Evolutionary conservation across 2,113 vertebrate genomes (phyloP).

Genomic region (Picathartes gymnocephalus): DNA sequence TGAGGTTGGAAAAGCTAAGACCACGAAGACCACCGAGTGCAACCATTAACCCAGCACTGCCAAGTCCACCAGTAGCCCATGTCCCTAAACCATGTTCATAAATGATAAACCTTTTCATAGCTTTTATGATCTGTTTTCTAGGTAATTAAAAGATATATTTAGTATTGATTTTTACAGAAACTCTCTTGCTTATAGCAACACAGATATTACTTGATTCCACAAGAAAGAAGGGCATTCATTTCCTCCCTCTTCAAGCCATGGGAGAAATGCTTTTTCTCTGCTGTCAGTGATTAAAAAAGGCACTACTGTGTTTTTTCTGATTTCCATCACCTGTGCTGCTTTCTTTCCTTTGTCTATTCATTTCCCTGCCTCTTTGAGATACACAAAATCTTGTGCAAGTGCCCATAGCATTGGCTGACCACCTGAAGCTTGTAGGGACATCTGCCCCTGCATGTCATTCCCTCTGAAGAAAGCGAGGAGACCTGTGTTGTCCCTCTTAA

Average conservation of each 20-base stretch:
- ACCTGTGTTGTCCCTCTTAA: background rate
- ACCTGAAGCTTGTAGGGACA: background rate
- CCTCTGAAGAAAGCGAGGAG: background rate
- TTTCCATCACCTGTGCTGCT: background rate
- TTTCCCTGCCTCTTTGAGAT: background rate
- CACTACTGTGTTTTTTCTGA: background rate
- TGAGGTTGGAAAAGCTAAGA: background rate
- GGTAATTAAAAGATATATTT: background rate
- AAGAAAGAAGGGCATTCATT: background rate
- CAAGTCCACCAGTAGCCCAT: background rate
- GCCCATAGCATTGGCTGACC: background rate
- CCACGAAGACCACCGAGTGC: background rate
- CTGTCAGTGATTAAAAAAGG: background rate
- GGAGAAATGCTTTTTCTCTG: background rate
- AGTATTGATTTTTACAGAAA: background rate
- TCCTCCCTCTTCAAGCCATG: background rate
- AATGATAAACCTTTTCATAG: background rate
- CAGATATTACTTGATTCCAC: background rate
- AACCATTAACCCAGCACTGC: background rate
- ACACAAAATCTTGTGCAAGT: background rate
- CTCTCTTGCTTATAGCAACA: background rate
- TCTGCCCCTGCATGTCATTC: background rate
- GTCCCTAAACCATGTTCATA: background rate
- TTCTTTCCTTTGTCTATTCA: background rate
- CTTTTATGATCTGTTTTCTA: background rate